Conservation (phyloP, 1,140 invertebrate species). For the Monochamus saltuarius region DNA sequence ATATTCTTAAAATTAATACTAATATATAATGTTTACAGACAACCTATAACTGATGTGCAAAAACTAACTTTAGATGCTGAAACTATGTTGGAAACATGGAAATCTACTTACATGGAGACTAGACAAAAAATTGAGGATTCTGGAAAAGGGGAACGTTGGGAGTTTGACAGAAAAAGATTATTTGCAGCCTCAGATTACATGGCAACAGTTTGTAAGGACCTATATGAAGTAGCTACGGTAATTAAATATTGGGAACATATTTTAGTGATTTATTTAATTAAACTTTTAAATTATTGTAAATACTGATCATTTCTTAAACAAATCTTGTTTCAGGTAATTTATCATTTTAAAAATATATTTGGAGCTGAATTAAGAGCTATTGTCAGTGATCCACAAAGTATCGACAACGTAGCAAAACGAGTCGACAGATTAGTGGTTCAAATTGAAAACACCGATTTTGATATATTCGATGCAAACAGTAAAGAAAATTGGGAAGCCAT, state of each 20-base stretch:
- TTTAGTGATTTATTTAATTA: background rate
- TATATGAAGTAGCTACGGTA: slow-evolving; percentile 73
- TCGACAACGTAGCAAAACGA: slow-evolving; percentile 76
- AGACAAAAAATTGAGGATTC: slow-evolving; percentile 78
- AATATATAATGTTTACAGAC: slow-evolving; percentile 13
- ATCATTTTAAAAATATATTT: slow-evolving; percentile 89
- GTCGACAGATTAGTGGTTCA: slow-evolving; percentile 72
- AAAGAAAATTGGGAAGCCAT: slow-evolving; percentile 81
- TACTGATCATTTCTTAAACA: background rate
- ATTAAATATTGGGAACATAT: background rate
- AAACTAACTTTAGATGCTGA: slow-evolving; percentile 53
- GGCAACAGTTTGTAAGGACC: slow-evolving; percentile 72
- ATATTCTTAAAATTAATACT: background rate
- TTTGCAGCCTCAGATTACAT: slow-evolving; percentile 86
- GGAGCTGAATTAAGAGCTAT: slow-evolving; percentile 81
- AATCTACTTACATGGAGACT: slow-evolving; percentile 69
- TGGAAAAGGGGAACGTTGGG: slow-evolving; percentile 82
- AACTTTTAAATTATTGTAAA: slow-evolving; percentile 8
- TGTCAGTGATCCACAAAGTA: slow-evolving; percentile 78
- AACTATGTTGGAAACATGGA: slow-evolving; percentile 76
- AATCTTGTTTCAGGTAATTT: slow-evolving; percentile 59
- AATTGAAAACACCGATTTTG: slow-evolving; percentile 76
- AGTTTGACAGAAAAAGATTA: slow-evolving; percentile 79
- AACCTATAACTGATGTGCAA: slow-evolving; percentile 35
- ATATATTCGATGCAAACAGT: slow-evolving; percentile 74